A percentile compares a stretch with the other conserved stretches of the same genome.
These are phyloP conservation scores for Mareca strepera DNA, from an alignment of 2,797 vertebrate genomes.

Conservation along the genomic window DNA sequence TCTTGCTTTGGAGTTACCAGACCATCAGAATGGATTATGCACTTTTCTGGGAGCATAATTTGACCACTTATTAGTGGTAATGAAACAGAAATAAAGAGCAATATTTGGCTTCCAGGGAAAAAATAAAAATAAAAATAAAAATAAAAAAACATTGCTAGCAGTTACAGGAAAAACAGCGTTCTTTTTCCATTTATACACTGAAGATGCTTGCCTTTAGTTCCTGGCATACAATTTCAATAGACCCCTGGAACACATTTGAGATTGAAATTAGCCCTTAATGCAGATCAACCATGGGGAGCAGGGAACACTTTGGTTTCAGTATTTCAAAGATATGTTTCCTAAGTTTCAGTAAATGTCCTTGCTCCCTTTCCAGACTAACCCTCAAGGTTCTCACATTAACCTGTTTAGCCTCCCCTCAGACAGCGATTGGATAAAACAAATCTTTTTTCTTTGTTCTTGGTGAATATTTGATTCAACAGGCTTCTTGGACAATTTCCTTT, in stretches of 20 bases:
- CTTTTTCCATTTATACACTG: not conserved
- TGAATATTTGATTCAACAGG: not conserved
- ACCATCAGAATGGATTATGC: not conserved
- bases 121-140: not conserved
- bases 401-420: not conserved
- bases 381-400: not conserved
- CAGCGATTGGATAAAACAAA: not conserved
- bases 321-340: not conserved
- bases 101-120: not conserved
- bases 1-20: not conserved
- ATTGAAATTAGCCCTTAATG: conserved; percentile 6
- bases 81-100: conserved; percentile 23
- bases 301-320: not conserved
- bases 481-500: not conserved
- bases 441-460: not conserved
- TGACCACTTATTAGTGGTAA: conserved; percentile 4
- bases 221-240: not conserved
- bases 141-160: not conserved
- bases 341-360: not conserved
- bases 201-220: not conserved
- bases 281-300: not conserved
- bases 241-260: not conserved
- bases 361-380: not conserved
- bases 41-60: conserved; percentile 8
- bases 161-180: not conserved